Evolutionary conservation across 2,888 invertebrate genomes (phyloP), one percentile per base, ranked within the genome.

Genomic region (Drosophila mettleri): DNA sequence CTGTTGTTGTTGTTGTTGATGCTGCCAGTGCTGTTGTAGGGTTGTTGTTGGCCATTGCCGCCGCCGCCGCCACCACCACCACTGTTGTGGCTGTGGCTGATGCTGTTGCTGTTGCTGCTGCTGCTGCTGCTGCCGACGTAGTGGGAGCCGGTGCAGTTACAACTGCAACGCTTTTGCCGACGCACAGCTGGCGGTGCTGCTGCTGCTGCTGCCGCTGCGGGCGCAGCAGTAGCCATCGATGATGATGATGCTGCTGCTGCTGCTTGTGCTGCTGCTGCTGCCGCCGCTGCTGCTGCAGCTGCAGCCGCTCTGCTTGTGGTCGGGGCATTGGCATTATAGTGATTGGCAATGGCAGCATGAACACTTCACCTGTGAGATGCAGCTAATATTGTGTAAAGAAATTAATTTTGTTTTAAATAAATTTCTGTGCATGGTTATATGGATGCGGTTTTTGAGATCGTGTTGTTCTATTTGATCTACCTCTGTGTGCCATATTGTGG

Each of bases 391-490:
- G 88, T 83, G 88, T 83, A 83, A 88, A 86, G 80, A 83, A 88
- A 88, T 83, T 88, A 77, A 83, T 82, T 80, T 73, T 68, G 75
- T 67, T 90, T 90, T 91, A 90, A 82, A 91, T 90, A 89, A 89
- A 92, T 90, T 91, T 89, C 79, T 90, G 88, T 89, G 88, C 86
- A 89, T 90, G 89, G 79, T 90, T 91, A 91, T 92, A 92, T 78
- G 92, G 92, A 90, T 92, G 92, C 86, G 90, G 87, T 91, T 92
- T 92, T 90, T 91, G 91, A 90, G 90, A 92, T 90, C 90, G 89
- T 91, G 92, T 91, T 86, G 88, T 85, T 90, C 91, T 85, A 66
- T 80, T 76, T 73, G 89, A 91, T 92, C 92, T 92, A 92, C 92
- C 92, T 92, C 92, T 91, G 76, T 92, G 92, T 89, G 92, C 91